Evolutionary conservation across 2,888 invertebrate species (phyloP).

Genomic region (Idaea straminata): DNA sequence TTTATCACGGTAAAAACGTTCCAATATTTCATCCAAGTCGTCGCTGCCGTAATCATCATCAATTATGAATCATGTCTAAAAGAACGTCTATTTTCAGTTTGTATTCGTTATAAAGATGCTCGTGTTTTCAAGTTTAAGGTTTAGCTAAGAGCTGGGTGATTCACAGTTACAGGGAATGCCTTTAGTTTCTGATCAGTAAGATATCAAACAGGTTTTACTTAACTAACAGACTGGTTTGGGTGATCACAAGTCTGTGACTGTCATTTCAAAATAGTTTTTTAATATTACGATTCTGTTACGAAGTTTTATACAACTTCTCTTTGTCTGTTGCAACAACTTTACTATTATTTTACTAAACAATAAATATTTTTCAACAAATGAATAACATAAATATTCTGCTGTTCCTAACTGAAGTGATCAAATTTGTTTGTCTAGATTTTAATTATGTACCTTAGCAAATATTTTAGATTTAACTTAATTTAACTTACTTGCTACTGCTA

Average conservation of each 20-base stretch:
- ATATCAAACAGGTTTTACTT: conserved; percentile 25
- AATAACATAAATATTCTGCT: too few relatives aligned
- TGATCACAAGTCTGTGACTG: background rate
- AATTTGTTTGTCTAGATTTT: too few relatives aligned
- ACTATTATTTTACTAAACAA: too few relatives aligned
- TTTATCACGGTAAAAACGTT: conserved; percentile 10
- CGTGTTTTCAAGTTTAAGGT: conserved; percentile 6
- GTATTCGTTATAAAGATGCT: background rate
- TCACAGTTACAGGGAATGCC: conserved; percentile 21
- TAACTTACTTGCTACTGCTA: too few relatives aligned
- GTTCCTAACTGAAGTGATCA: too few relatives aligned
- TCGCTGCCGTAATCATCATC: background rate
- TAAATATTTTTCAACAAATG: too few relatives aligned
- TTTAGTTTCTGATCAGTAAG: conserved; percentile 20
- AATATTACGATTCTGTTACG: background rate
- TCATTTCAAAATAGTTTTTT: background rate
- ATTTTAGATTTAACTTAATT: too few relatives aligned
- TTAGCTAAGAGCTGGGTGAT: conserved; percentile 21
- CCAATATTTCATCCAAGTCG: conserved; percentile 5
- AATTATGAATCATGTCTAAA: background rate
- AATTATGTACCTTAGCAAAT: too few relatives aligned
- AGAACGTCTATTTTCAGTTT: background rate
- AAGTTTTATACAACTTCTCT: background rate
- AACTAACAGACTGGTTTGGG: conserved; percentile 15
- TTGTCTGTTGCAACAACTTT: background rate